Conservation (phyloP, 2,888 invertebrate species). For the Cerceris ruficornis region DNA sequence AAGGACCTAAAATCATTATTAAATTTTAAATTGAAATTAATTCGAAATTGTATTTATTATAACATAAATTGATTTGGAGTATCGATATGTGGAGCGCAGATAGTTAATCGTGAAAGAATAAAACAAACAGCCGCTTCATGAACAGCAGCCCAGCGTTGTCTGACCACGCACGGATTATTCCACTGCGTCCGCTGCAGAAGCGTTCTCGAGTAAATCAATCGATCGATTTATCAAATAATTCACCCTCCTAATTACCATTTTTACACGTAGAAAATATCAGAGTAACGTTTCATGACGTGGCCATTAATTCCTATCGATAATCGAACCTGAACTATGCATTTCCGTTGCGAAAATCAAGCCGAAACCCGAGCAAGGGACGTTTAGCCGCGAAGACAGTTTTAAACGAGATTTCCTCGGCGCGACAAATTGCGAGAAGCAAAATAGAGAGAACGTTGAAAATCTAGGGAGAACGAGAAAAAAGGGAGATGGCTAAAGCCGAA, state of each 20-base stretch:
- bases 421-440: conserved; percentile 12
- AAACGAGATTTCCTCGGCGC: conserved; percentile 9
- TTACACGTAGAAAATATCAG: conserved; percentile 2
- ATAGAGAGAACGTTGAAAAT: neutral
- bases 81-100: no score
- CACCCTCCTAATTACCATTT: conserved; percentile 44
- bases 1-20: no score
- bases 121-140: no score
- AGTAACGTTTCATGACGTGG: neutral
- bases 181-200: neutral
- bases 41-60: no score
- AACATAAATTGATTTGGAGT: no score
- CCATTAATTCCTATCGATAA: conserved; percentile 29
- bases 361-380: neutral
- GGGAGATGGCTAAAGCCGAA: neutral
- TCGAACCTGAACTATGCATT: conserved; percentile 12
- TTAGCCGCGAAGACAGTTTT: conserved; percentile 11
- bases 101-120: no score
- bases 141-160: neutral
- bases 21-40: no score
- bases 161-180: neutral
- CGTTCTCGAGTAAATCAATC: neutral
- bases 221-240: conserved; percentile 28
- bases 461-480: neutral
- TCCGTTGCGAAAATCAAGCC: conserved; percentile 8